Evolutionary conservation across 2,797 vertebrate genomes (phyloP).

Genomic region (Psittacula derbiana): DNA sequence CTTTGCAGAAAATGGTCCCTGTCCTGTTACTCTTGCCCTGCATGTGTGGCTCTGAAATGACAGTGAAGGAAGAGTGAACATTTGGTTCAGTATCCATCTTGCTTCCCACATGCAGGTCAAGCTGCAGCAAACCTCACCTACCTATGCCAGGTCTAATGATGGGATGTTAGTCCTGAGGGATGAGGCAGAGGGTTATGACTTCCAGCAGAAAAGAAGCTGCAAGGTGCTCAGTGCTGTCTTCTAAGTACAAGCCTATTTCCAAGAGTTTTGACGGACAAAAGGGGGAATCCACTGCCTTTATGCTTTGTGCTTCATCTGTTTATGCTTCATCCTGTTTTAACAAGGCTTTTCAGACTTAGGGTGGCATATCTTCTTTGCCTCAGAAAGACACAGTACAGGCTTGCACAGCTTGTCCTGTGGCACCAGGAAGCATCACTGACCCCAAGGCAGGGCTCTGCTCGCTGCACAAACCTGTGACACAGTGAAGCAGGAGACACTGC

Average conservation of each 20-base stretch:
- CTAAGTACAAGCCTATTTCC: not conserved
- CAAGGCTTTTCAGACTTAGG: not conserved
- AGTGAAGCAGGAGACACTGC: not conserved
- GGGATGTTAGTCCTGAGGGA: not conserved
- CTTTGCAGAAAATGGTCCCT: not conserved
- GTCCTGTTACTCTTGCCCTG: not conserved
- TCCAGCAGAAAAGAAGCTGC: not conserved
- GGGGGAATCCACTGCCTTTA: not conserved
- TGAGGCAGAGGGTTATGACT: not conserved
- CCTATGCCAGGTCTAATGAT: accelerated
- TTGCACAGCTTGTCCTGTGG: not conserved
- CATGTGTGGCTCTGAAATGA: not conserved
- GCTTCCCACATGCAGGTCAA: not conserved
- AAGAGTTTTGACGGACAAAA: not conserved
- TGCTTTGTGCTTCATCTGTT: not conserved
- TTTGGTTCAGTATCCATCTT: not conserved
- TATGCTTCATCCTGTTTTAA: not conserved
- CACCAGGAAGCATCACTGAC: accelerated
- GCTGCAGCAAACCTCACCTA: not conserved
- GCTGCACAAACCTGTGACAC: not conserved
- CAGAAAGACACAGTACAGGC: not conserved
- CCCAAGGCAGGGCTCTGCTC: not conserved
- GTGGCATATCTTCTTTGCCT: not conserved
- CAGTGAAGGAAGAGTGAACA: not conserved
- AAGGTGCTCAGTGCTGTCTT: not conserved